Conservation (phyloP, 2,113 vertebrate genomes). For the Gadus chalcogrammus region DNA sequence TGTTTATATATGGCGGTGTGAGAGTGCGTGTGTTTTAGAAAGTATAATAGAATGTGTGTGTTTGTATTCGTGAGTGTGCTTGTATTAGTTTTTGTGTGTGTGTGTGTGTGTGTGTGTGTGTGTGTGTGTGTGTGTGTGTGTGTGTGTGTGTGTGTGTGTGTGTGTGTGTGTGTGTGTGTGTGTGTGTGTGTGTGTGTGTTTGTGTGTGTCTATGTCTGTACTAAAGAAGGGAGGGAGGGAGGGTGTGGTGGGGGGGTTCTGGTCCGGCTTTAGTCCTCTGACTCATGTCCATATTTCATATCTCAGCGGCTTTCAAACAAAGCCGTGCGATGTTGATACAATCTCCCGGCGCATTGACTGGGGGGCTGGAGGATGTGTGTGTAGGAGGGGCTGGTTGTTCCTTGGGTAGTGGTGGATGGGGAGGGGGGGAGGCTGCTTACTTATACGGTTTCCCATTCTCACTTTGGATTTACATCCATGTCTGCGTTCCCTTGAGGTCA, state of each 20-base stretch:
- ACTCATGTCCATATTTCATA: slow-evolving; percentile 69
- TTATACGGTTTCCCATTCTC: too few relatives aligned
- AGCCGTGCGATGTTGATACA: slow-evolving; percentile 66
- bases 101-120: slow-evolving; percentile 4
- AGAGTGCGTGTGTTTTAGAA: slow-evolving; percentile 1
- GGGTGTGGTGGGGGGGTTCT: slow-evolving; percentile 8
- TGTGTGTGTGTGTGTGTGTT: slow-evolving; percentile 11
- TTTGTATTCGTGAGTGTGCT: slow-evolving; percentile 1
- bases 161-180: not conserved
- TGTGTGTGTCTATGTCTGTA: slow-evolving; percentile 8
- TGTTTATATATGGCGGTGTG: slow-evolving; percentile 2
- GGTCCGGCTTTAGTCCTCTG: slow-evolving; percentile 26
- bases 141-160: not conserved
- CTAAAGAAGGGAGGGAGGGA: not conserved
- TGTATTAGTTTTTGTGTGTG: not conserved
- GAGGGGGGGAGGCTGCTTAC: too few relatives aligned
- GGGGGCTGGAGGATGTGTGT: not conserved
- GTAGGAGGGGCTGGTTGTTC: slow-evolving; percentile 65
- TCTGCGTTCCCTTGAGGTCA: too few relatives aligned
- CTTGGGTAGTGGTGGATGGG: slow-evolving; percentile 36
- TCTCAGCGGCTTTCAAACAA: slow-evolving; percentile 67
- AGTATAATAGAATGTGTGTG: slow-evolving; percentile 4
- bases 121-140: not conserved
- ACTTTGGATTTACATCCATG: too few relatives aligned
- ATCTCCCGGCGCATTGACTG: slow-evolving; percentile 45